Evolutionary conservation across 1,140 invertebrate genomes (phyloP), one percentile per base, ranked within the genome.

Genomic region (Lepidurus couesii): DNA sequence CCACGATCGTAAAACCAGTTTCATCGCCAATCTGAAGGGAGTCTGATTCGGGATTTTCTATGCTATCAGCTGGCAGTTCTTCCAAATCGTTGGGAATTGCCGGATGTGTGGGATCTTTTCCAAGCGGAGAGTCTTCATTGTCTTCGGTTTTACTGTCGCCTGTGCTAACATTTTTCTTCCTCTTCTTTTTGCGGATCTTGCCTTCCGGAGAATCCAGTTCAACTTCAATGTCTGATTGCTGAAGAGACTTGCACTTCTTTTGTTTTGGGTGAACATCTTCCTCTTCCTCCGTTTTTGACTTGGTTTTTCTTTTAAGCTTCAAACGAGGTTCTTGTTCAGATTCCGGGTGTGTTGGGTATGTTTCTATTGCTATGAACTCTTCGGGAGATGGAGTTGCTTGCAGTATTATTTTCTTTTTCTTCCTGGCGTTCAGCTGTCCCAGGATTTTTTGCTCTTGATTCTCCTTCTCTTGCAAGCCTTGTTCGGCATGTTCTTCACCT

Each of bases 1-100:
- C 84, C 45, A 86, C 80, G 24, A 85, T 79, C 47, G 84, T 83
- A 80, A 84, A 85, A 53, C 82, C 84, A 76, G 82, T 78, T 74
- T 82, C 81, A 79, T 79, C 75, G 7, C 13, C n/a, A 16, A n/a
- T 21, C 6, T 9, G 8, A 34, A 21, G 42, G 21, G 75, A 24
- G 26, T 75, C 73, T 80, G 79, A 34, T 78, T 76, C 76, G 80
- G 75, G 24, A 80, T 44, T 75, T 76, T 78, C 65, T 79, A 80
- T 73, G 44, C 79, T 80, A 65, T 82, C 80, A 16, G 81, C 80
- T n/a, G 80, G 80, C 24, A 81, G 80, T 10, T 81, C 82, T 73
- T 81, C 81, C 26, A 80, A 76, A 24, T 80, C 80, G 6, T 73
- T 53, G 21, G 47, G 76, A 16, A 81, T 26, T 42, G 21, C 65